A percentile compares a stretch with the other conserved stretches of the same genome.
Conservation (phyloP, 23 tunicate species). For the Phallusia fumigata region DNA sequence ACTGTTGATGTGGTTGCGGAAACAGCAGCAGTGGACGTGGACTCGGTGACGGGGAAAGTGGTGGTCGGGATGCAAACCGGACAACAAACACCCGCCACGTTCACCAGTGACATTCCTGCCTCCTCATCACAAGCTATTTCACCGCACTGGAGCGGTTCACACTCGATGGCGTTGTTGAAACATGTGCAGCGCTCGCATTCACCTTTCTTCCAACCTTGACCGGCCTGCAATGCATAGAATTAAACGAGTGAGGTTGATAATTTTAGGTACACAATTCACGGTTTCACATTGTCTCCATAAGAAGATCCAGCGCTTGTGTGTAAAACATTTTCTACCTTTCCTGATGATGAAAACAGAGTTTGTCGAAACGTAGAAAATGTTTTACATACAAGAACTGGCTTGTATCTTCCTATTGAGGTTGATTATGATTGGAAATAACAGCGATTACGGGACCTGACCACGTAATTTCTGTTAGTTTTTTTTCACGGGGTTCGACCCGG, state of each 20-base stretch:
- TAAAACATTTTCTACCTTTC: too few relatives aligned
- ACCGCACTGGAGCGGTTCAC: conserved; percentile 42
- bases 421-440: too few relatives aligned
- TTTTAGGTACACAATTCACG: too few relatives aligned
- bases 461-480: too few relatives aligned
- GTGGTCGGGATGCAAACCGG: conserved; percentile 71
- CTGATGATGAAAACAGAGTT: too few relatives aligned
- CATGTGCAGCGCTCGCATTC: conserved; percentile 77
- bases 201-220: conserved; percentile 55
- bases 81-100: conserved; percentile 71
- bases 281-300: too few relatives aligned
- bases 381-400: too few relatives aligned
- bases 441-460: too few relatives aligned
- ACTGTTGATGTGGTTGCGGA: conserved; percentile 11
- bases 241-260: neutral
- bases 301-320: too few relatives aligned
- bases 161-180: conserved; percentile 68
- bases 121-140: conserved; percentile 37
- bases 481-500: too few relatives aligned
- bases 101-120: conserved; percentile 47
- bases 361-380: too few relatives aligned
- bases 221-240: conserved; percentile 33
- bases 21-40: conserved; percentile 17
- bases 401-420: too few relatives aligned
- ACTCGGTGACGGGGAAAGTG: conserved; percentile 39